Conservation (phyloP, 2,113 vertebrate genomes). For the Trichechus manatus region DNA sequence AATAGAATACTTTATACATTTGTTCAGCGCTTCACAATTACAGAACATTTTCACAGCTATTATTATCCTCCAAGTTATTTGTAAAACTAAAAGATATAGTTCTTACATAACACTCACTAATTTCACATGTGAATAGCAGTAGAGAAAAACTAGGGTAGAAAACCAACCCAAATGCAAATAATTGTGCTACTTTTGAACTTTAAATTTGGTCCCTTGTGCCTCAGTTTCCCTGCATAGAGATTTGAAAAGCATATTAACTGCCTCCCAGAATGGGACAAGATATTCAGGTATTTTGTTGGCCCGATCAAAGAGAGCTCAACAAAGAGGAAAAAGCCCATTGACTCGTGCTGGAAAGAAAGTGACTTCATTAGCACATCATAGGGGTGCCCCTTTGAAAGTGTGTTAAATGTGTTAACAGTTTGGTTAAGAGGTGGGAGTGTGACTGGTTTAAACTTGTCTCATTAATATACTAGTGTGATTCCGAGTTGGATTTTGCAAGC, state of each 20-base stretch:
- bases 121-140: constrained; percentile 37
- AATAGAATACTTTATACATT: background rate
- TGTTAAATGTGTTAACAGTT: constrained; percentile 81
- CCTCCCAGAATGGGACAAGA: background rate
- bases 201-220: background rate
- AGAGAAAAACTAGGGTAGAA: background rate
- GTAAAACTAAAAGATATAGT: constrained; percentile 27
- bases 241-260: background rate
- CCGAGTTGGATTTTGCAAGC: constrained; percentile 50
- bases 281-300: constrained; percentile 68
- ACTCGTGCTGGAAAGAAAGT: constrained; percentile 67
- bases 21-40: background rate
- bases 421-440: constrained; percentile 70
- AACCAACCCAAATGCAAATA: constrained; percentile 20
- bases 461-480: constrained; percentile 70
- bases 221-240: constrained; percentile 56
- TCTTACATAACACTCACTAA: background rate
- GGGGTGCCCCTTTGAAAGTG: constrained; percentile 77
- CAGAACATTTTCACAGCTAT: constrained; percentile 31
- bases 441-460: constrained; percentile 74
- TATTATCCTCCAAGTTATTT: background rate
- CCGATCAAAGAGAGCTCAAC: constrained; percentile 68
- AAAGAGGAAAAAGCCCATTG: constrained; percentile 50
- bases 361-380: constrained; percentile 80
- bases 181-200: background rate